A percentile compares a stretch with the other conserved stretches of the same genome.
phyloP scores from a whole-genome alignment of 1,140 invertebrate genomes.

The Drosophila ogumai region DNA sequence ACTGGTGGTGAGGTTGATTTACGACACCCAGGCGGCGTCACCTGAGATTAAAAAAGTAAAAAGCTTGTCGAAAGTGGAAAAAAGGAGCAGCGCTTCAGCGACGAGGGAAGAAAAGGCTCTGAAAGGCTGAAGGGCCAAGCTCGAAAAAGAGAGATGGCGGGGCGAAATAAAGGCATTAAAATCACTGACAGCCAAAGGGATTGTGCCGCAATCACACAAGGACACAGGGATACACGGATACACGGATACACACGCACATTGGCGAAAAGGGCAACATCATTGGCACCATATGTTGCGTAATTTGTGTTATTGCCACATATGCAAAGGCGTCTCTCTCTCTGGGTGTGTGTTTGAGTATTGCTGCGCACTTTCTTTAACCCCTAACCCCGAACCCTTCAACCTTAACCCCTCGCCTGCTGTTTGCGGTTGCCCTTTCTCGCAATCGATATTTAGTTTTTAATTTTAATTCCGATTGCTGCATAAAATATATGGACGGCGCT shows the following conservation, averaged over 20 bases:
- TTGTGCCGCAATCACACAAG: conserved; percentile 69
- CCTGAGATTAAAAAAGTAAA: conserved; percentile 85
- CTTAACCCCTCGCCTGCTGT: not conserved
- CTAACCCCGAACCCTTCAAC: conserved; percentile 25
- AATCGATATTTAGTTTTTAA: conserved; percentile 82
- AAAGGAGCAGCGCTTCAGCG: conserved; percentile 47
- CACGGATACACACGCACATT: conserved; percentile 12
- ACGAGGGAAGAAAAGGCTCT: conserved; percentile 11
- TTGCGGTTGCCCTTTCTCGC: conserved; percentile 32
- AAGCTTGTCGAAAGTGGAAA: conserved; percentile 73
- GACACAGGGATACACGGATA: conserved; percentile 2
- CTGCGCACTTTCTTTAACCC: conserved; percentile 45
- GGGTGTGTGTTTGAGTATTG: conserved; percentile 25
- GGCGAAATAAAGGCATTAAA: conserved; percentile 81
- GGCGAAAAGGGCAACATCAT: conserved; percentile 81
- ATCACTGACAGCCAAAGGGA: conserved; percentile 82
- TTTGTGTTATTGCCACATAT: conserved; percentile 82
- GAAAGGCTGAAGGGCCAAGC: conserved; percentile 26
- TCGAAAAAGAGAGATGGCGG: conserved; percentile 39
- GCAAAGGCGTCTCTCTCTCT: conserved; percentile 12
- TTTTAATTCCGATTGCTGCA: conserved; percentile 75
- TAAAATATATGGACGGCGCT: conserved; percentile 64
- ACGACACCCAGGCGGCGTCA: conserved; percentile 84
- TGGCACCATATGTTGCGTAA: conserved; percentile 85
- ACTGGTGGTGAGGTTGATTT: conserved; percentile 73